Evolutionary conservation across 2,113 vertebrate species (phyloP), one percentile per base, ranked within the genome.

Genomic region (Salvelinus namaycush): DNA sequence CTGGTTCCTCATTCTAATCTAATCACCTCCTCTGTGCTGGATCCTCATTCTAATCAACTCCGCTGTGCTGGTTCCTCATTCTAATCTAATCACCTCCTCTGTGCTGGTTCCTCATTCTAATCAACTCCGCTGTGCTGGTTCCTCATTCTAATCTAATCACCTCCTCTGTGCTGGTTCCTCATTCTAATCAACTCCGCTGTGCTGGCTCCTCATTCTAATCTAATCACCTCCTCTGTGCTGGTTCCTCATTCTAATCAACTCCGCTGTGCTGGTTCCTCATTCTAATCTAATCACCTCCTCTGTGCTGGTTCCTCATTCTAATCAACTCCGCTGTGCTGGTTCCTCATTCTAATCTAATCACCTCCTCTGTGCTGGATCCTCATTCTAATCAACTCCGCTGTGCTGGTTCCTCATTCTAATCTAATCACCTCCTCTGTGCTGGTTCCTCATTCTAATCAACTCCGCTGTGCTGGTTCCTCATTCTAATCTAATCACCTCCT

Each of bases 361-460:
- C 39, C 39, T 34, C 34, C 34, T 44, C 39, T 44, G 39, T 71
- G 67, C 81, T 70, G 82, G 79, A 71, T 86, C 39, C 39, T 44
- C 8, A 44, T 2, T 44, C 39, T 44, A 44, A 44, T 44, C 39
- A 44, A 2, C 1, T 39, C 39, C 39, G 2, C 39, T 11, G 8
- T 71, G 67, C 81, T 70, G 82, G 80, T 74, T 86, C 39, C 39
- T 44, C 39, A 44, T 2, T 44, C 39, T 2, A 44, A 44, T 44
- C 39, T 2, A 44, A 44, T 44, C 39, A 44, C 2, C 39, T 44
- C 39, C 39, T 39, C 39, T 9, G 39, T 71, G 67, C 81, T 70
- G 82, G 80, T 74, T 84, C 39, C 39, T 39, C 39, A 39, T 39
- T 39, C 39, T 39, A 39, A 39, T 39, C 39, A 2, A 7, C 8